Evolutionary conservation across 2,888 invertebrate species (phyloP).

Genomic region (Dasypolia templi): DNA sequence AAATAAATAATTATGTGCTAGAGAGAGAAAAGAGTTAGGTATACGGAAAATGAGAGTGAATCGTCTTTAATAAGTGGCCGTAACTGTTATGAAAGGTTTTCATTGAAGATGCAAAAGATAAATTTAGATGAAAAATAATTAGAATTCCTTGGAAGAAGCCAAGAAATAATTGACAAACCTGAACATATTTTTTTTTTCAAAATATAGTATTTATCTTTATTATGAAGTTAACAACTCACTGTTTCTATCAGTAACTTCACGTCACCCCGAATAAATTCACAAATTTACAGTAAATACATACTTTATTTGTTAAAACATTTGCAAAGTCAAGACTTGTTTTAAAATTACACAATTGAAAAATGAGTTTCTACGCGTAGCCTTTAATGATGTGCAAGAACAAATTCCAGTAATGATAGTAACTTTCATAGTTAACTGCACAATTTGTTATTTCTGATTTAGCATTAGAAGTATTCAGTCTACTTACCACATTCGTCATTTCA

Average conservation of each 20-base stretch:
- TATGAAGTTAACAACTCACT: not conserved
- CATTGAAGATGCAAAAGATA: not conserved
- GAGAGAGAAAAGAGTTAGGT: not conserved
- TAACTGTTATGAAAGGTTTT: not conserved
- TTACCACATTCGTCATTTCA: constrained; percentile 83
- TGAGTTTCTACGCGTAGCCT: not conserved
- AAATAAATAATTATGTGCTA: not conserved
- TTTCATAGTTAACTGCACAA: not conserved
- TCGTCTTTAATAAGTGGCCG: not conserved
- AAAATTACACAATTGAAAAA: not conserved
- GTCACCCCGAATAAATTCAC: not conserved
- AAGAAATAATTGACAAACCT: not conserved
- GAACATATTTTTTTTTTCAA: not conserved
- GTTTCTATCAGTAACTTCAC: not conserved
- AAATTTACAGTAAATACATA: not conserved
- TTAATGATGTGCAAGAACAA: not conserved
- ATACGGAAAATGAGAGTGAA: not conserved
- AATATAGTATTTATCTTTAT: not conserved
- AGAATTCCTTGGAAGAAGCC: not conserved
- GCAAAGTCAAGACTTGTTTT: not conserved
- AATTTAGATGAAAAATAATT: not conserved
- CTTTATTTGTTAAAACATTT: not conserved
- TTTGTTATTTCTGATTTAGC: not conserved
- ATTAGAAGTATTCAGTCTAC: constrained; percentile 43
- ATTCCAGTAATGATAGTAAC: not conserved